Conservation (phyloP, 2,797 vertebrate genomes). For the Pantherophis vulpinus region DNA sequence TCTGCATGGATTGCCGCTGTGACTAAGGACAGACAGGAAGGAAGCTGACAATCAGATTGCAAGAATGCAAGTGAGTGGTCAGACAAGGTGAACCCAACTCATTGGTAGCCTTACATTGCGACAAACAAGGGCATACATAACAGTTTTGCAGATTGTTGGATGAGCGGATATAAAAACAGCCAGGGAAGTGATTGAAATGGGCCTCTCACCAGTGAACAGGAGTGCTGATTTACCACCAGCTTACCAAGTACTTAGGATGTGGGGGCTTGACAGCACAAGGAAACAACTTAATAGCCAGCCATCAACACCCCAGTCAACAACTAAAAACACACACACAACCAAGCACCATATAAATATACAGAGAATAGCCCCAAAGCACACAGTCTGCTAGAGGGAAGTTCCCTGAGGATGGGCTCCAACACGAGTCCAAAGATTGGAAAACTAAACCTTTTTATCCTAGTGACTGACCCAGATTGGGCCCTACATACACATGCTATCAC, state of each 20-base stretch:
- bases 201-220: neutral
- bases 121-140: neutral
- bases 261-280: neutral
- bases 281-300: neutral
- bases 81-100: too few species aligned
- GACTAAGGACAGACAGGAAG: too few species aligned
- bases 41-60: too few species aligned
- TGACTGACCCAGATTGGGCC: neutral
- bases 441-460: neutral
- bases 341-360: neutral
- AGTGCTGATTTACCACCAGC: neutral
- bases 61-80: too few species aligned
- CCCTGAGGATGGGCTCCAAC: neutral
- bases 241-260: neutral
- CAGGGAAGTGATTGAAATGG: neutral
- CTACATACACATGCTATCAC: neutral
- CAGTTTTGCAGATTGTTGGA: neutral
- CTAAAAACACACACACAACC: neutral
- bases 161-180: neutral
- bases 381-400: neutral
- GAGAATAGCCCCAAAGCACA: neutral
- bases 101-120: too few species aligned
- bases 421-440: neutral
- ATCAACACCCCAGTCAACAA: neutral
- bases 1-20: too few species aligned